Conservation (phyloP, 2,113 vertebrate species). For the Sander vitreus region DNA sequence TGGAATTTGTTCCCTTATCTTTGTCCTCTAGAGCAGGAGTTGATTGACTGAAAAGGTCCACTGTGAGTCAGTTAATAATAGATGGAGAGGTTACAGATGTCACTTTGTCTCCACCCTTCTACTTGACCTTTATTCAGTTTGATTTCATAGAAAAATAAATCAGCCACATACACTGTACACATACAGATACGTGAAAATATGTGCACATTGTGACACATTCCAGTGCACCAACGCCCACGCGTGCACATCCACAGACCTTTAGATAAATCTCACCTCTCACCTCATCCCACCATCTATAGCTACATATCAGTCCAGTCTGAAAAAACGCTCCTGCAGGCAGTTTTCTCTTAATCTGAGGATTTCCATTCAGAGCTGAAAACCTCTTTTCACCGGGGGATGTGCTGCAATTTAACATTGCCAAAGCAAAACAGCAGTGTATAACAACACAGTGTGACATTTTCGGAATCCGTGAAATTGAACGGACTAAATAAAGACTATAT, state of each 20-base stretch:
- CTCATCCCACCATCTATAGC: neutral
- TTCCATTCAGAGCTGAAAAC: conserved; percentile 55
- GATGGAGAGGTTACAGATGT: conserved; percentile 46
- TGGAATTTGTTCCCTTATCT: neutral
- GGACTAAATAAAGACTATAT: conserved; percentile 51
- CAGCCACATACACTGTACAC: neutral
- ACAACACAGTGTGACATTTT: conserved; percentile 51
- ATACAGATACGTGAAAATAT: neutral
- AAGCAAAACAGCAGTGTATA: conserved; percentile 36
- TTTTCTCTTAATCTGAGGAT: conserved; percentile 69
- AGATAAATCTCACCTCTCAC: conserved; percentile 56
- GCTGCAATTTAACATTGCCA: conserved; percentile 23
- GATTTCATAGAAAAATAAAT: conserved; percentile 11
- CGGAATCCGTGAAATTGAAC: conserved; percentile 49
- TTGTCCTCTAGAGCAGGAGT: neutral
- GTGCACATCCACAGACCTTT: conserved; percentile 27
- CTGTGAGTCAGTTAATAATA: conserved; percentile 38
- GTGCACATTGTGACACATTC: neutral
- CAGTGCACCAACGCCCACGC: neutral
- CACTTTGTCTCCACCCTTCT: neutral
- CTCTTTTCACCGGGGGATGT: conserved; percentile 52
- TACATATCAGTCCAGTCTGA: conserved; percentile 50
- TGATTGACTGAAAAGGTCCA: conserved; percentile 34
- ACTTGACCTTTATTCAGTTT: conserved; percentile 2
- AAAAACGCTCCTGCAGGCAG: conserved; percentile 59